Conservation (phyloP, 2,797 vertebrate species). For the Ctenosaura bakeri region DNA sequence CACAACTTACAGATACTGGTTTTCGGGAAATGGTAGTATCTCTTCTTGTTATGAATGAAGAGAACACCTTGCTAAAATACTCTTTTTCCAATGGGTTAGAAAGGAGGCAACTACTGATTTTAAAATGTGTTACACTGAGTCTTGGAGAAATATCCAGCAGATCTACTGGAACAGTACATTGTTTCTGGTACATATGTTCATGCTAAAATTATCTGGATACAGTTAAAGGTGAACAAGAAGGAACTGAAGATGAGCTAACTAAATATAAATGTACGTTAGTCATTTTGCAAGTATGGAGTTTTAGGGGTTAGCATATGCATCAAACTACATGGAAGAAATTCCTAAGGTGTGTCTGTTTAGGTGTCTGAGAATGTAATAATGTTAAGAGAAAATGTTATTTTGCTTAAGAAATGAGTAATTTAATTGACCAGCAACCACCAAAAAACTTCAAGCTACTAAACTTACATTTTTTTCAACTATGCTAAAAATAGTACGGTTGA, state of each 20-base stretch:
- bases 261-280: conserved; percentile 17
- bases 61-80: neutral
- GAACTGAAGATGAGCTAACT: neutral
- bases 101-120: neutral
- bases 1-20: neutral
- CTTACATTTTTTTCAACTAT: neutral
- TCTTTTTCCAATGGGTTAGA: neutral
- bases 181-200: neutral
- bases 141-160: neutral
- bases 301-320: neutral
- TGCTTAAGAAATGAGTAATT: neutral
- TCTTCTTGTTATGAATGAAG: neutral
- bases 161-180: neutral
- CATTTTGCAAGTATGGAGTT: conserved; percentile 9
- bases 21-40: conserved; percentile 3
- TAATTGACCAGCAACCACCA: neutral
- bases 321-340: neutral
- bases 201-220: conserved; percentile 11
- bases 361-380: neutral
- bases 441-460: neutral
- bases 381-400: neutral
- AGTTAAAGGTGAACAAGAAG: neutral
- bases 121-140: neutral
- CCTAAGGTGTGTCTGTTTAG: neutral
- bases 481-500: neutral